Base-by-base conservation (phyloP, 2,797 vertebrate genomes). In the Urosaurus nigricauda region DNA sequence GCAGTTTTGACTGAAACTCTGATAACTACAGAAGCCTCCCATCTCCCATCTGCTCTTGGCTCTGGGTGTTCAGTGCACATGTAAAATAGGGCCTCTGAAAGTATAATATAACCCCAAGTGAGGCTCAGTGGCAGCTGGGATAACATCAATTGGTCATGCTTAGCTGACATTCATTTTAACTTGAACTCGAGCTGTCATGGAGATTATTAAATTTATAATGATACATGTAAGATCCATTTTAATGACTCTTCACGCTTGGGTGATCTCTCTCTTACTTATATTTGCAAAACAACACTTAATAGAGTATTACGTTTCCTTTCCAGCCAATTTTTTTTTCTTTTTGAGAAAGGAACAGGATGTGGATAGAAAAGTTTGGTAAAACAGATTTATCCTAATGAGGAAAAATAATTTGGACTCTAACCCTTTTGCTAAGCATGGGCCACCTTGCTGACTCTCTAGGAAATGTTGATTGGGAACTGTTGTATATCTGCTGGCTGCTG, bases 191-290 rank as follows among this genome's bases (percentile, higher is more conserved):
- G 94, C 97, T 90, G 94, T 97, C 96, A 97, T 96, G 95, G 97
- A 95, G 95, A 97, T 98, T 97, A 97, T 97, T 97, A 97, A 97
- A 97, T 97, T 97, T 97, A 97, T 97, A 97, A 96, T 97, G 96
- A 97, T 97, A 97, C 96, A 96, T 97, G 97, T 96, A 97, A 95
- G 96, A 97, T 96, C 95, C 93, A 95, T 96, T 97, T 97, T 97
- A 97, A 97, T 97, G 96, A 95, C 95, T 96, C 94, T 88, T 94
- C 87, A 87, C 93, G 96, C 96, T 95, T 92, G 95, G 92, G 90
- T 94, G 93, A 96, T 94, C 95, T 88, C 91, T 89, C 78, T 74
- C 93, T 96, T 93, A 83, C 92, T 95, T 92, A 91, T 92, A 93
- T 95, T 95, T 95, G 94, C 94, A 95, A 97, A 97, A 96, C 95